phyloP scores from a whole-genome alignment of 2,888 invertebrate genomes.

The Gandaritis pyraliata region DNA sequence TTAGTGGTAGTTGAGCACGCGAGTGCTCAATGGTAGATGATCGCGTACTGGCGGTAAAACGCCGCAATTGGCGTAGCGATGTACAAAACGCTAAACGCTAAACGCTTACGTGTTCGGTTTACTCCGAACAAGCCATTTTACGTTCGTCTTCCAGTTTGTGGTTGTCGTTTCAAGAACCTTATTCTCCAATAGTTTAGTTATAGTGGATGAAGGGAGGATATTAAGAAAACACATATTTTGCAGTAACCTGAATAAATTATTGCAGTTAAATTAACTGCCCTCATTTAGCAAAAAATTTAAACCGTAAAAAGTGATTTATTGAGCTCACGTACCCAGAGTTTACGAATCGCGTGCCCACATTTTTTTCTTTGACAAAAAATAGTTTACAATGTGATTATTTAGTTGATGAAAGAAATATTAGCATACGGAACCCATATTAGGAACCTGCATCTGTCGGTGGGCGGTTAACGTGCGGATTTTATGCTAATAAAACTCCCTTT shows the following conservation, averaged over 20 bases:
- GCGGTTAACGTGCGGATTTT: conserved; percentile 68
- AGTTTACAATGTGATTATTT: conserved; percentile 54
- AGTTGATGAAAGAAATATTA: conserved; percentile 61
- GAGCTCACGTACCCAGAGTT: conserved; percentile 51
- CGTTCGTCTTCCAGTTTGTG: too few relatives aligned
- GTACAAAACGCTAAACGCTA: too few relatives aligned
- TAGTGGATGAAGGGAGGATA: too few relatives aligned
- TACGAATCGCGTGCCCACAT: conserved; percentile 70
- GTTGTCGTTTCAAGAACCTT: too few relatives aligned
- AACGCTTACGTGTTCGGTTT: too few relatives aligned
- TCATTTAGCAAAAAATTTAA: conserved; percentile 4
- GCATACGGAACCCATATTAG: conserved; percentile 70
- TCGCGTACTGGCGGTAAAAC: too few relatives aligned
- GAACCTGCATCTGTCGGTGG: conserved; percentile 69
- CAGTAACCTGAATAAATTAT: neutral
- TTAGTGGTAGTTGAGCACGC: too few relatives aligned
- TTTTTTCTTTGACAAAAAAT: conserved; percentile 66
- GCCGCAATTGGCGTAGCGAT: too few relatives aligned
- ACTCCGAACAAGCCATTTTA: too few relatives aligned
- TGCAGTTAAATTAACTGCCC: neutral
- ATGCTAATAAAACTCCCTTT: conserved; percentile 67
- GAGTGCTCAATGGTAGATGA: too few relatives aligned
- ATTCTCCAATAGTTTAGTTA: too few relatives aligned
- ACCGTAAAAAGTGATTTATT: conserved; percentile 29
- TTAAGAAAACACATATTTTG: too few relatives aligned